Base-by-base conservation (phyloP, 1,140 invertebrate species). In the Acromyrmex echinatior region DNA sequence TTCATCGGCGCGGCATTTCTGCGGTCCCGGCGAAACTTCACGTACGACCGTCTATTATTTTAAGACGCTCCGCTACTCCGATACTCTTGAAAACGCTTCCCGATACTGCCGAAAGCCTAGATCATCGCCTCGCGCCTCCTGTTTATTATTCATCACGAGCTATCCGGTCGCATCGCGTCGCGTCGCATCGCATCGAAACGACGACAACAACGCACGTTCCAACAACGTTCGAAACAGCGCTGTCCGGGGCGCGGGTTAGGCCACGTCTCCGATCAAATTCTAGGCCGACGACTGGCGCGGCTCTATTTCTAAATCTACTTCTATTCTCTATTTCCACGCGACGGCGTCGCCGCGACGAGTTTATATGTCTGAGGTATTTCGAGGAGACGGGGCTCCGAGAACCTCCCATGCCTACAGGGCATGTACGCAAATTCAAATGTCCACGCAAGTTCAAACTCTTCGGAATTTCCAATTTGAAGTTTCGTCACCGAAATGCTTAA, bases 291-390 rank as follows among this genome's bases (percentile, higher is more conserved):
- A 94, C 92, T 92, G 92, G 90, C 90, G 91, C 90, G 90, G 88
- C 87, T 94, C 94, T 94, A 95, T 95, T 95, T 95, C 94, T 93
- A 94, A 91, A 92, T 92, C 91, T 90, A 92, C 94, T 93, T 94
- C 93, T 94, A 95, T 95, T 95, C 94, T 95, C 94, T 95, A 94
- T 95, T 95, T 94, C 89, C 91, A 70, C 91, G 90, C 91, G 90
- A 90, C 90, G 87, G 76, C 90, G 90, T 93, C 92, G 92, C 79
- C 89, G 81, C 92, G 91, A 94, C 92, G 81, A 94, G 95, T 95
- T 95, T 95, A 94, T 94, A 93, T 92, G 94, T 93, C 92, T 93
- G 92, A 92, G 95, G 93, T 95, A 95, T 95, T 95, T 95, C 91
- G 92, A 94, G 88, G 56, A 77, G 65, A 82, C 63, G 71, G 35